Evolutionary conservation across 2,888 invertebrate genomes (phyloP), one percentile per base, ranked within the genome.

Genomic region (Eupsilia transversa): DNA sequence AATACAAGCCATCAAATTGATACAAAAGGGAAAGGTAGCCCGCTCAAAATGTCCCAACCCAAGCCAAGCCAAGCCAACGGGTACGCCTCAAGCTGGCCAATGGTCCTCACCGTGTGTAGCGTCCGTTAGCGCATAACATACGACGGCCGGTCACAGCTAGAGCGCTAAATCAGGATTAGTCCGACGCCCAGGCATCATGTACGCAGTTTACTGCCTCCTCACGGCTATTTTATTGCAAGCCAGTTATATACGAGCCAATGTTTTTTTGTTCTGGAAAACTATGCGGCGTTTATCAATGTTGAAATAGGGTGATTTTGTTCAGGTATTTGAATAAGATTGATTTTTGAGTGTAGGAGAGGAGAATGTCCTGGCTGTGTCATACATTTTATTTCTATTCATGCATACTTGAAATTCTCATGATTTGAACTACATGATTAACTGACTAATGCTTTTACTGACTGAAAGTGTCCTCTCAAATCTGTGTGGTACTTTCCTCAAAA

Each of bases 131-230:
- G 92, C 87, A 90, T 94, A 94, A 94, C 93, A 89, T 94, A 95
- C 92, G 91, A 88, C 81, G 89, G 85, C 79, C 90, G 91, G 91
- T 90, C 90, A 89, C 92, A 90, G 91, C 91, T 88, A 91, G 90
- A 89, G 87, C 92, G 94, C 94, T 96, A 96, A 95, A 96, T 96
- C 96, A 96, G 96, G 95, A 95, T 96, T 96, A 96, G 94, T 88
- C 82, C 84, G 93, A 94, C 94, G 92, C 87, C 87, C 91, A 90
- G 92, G 93, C 94, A 93, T 93, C 93, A 91, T 93, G 91, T 92
- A 90, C 87, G 87, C 91, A 94, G 91, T 95, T 96, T 95, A 96
- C 93, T 91, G 94, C 92, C 88, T 86, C 89, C 88, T 88, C 91
- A 91, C 90, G 89, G 88, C 91, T 94, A 94, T 93, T 95, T 95